Percentiles rank a stretch among this genome's conserved stretches.
These are phyloP conservation scores for Paracyclopina nana DNA, from an alignment of 1,140 invertebrate genomes.

Conservation along the genomic window DNA sequence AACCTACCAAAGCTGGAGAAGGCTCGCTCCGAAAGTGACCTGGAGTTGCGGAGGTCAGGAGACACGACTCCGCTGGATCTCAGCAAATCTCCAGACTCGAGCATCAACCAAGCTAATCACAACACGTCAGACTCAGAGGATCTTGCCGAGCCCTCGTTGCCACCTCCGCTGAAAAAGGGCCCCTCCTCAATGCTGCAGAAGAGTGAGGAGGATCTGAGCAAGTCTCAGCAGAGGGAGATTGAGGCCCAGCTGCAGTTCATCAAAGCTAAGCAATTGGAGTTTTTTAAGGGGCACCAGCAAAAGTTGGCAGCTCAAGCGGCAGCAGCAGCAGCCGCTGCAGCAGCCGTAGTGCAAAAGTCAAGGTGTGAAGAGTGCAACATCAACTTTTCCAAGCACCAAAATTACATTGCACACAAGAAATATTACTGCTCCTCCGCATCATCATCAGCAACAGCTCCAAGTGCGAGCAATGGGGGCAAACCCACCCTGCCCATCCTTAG, in stretches of 20 bases:
- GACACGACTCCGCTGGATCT: too few species aligned
- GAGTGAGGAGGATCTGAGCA: slow-evolving; percentile 13
- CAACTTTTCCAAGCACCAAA: slow-evolving; percentile 15
- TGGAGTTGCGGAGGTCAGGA: too few species aligned
- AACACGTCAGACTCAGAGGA: too few species aligned
- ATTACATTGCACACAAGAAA: slow-evolving; percentile 15
- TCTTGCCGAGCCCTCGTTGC: too few species aligned
- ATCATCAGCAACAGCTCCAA: neutral
- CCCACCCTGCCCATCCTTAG: too few species aligned
- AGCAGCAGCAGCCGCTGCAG: neutral
- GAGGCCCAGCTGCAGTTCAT: slow-evolving; percentile 10
- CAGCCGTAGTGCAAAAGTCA: neutral
- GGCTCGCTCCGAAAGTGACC: too few species aligned
- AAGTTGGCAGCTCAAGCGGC: neutral
- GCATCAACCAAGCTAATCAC: neutral
- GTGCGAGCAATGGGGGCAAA: neutral
- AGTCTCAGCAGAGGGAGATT: slow-evolving; percentile 7
- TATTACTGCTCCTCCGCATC: slow-evolving; percentile 11
- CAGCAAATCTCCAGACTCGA: neutral
- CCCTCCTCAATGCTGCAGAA: too few species aligned
- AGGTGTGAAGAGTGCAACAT: slow-evolving; percentile 15
- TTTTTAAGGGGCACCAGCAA: slow-evolving; percentile 5
- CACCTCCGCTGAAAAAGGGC: neutral
- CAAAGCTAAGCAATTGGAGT: slow-evolving; percentile 11
- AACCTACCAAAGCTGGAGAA: too few species aligned